Percentiles rank a stretch among this genome's conserved stretches.
Conservation (phyloP, 2,113 vertebrate genomes). For the Formicarius rufipectus region DNA sequence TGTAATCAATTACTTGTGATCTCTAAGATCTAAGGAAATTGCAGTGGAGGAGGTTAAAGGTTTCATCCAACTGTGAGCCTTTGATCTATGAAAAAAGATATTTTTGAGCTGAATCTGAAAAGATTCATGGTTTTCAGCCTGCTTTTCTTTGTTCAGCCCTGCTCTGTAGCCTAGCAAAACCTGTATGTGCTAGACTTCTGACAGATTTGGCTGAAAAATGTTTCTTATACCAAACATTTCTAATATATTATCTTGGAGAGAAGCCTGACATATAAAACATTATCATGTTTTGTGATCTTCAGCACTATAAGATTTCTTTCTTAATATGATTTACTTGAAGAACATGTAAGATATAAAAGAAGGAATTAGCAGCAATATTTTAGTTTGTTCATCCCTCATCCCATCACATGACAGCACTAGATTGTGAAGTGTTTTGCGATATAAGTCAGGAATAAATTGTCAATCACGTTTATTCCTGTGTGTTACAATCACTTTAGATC, state of each 20-base stretch:
- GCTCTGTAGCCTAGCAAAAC: not conserved
- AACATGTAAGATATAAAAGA: not conserved
- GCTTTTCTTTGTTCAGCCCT: not conserved
- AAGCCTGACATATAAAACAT: not conserved
- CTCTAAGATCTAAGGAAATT: not conserved
- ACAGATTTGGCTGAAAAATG: not conserved
- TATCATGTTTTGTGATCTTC: not conserved
- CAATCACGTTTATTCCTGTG: not conserved
- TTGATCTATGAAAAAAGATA: slow-evolving; percentile 20
- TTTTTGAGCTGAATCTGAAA: slow-evolving; percentile 14
- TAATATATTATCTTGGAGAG: not conserved
- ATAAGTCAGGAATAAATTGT: not conserved
- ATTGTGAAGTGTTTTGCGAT: not conserved
- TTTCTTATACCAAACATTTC: not conserved
- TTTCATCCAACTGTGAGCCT: not conserved
- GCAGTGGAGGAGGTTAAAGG: not conserved
- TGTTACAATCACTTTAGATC: not conserved
- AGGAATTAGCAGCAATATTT: not conserved
- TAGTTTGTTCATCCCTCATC: not conserved
- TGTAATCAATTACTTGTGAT: slow-evolving; percentile 18
- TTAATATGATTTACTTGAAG: not conserved
- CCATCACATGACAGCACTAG: not conserved
- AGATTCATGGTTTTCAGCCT: not conserved
- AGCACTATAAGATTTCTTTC: not conserved
- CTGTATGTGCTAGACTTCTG: fast-evolving